A percentile compares a stretch with the other conserved stretches of the same genome.
These are phyloP conservation scores for Conus ventricosus DNA, from an alignment of 1,140 invertebrate genomes.

Conservation along the genomic window DNA sequence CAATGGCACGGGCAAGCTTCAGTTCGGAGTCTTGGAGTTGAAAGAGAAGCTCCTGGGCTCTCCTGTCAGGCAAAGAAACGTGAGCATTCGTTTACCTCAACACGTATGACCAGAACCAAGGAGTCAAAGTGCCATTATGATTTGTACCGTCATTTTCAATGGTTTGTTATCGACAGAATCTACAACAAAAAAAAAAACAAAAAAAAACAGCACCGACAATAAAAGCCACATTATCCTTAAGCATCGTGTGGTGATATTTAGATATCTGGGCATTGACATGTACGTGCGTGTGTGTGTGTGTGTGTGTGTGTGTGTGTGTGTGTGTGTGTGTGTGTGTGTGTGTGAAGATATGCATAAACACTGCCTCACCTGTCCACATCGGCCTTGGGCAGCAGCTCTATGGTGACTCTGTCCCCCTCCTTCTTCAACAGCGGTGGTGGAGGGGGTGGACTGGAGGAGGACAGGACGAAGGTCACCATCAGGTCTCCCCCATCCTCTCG, in stretches of 20 bases:
- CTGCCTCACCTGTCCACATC: conserved; percentile 39
- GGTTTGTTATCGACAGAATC: too few relatives aligned
- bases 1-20: conserved; percentile 38
- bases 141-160: too few relatives aligned
- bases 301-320: not conserved
- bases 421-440: not conserved
- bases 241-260: too few relatives aligned
- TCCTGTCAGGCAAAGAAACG: not conserved
- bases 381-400: conserved; percentile 35
- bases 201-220: too few relatives aligned
- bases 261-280: too few relatives aligned
- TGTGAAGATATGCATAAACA: not conserved
- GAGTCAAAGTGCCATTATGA: not conserved
- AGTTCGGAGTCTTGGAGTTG: conserved; percentile 29
- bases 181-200: too few relatives aligned
- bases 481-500: not conserved
- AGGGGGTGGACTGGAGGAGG: not conserved
- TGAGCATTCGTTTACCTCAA: not conserved
- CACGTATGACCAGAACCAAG: not conserved
- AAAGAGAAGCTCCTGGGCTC: conserved; percentile 40
- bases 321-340: not conserved
- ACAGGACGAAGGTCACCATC: conserved; percentile 15
- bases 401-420: not conserved
- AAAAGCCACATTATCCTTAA: too few relatives aligned
- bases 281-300: too few relatives aligned